phyloP scores from a whole-genome alignment of 1,140 invertebrate species.

The Lutraria rhynchaena region DNA sequence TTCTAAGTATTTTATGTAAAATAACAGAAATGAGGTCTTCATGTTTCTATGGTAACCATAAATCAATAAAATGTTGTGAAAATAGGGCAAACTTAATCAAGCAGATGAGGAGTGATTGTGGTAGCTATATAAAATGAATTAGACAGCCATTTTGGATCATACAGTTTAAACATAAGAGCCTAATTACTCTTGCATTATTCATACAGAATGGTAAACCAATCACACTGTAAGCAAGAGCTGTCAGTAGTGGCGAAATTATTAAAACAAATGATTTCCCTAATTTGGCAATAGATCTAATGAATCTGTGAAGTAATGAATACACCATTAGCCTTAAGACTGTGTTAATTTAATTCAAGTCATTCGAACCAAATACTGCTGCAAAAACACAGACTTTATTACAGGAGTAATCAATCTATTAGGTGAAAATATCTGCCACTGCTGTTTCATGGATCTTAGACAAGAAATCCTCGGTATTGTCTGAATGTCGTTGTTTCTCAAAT shows the following conservation, averaged over 20 bases:
- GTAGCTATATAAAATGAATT: constrained; percentile 56
- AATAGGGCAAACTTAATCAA: constrained; percentile 46
- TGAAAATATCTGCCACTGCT: constrained; percentile 19
- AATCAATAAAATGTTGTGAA: constrained; percentile 40
- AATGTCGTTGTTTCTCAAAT: neutral
- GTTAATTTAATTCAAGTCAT: constrained; percentile 49
- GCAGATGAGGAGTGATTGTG: constrained; percentile 40
- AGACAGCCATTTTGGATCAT: constrained; percentile 27
- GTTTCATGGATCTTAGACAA: constrained; percentile 13
- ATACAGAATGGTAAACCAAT: constrained; percentile 20
- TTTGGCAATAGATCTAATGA: constrained; percentile 55
- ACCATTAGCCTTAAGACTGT: constrained; percentile 33
- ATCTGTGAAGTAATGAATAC: constrained; percentile 52
- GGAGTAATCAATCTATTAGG: constrained; percentile 29
- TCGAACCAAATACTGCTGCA: constrained; percentile 21
- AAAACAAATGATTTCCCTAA: constrained; percentile 62
- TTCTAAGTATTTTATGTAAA: no score
- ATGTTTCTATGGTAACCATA: neutral
- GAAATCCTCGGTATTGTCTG: constrained; percentile 27
- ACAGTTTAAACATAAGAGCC: constrained; percentile 38
- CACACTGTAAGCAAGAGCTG: constrained; percentile 51
- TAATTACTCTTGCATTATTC: constrained; percentile 58
- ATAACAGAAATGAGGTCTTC: no score
- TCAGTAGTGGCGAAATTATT: constrained; percentile 52
- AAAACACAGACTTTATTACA: constrained; percentile 43